Percentiles rank a stretch among this genome's conserved stretches.
phyloP scores from a whole-genome alignment of 2,113 vertebrate genomes.

The Cyprinodon tularosa region DNA sequence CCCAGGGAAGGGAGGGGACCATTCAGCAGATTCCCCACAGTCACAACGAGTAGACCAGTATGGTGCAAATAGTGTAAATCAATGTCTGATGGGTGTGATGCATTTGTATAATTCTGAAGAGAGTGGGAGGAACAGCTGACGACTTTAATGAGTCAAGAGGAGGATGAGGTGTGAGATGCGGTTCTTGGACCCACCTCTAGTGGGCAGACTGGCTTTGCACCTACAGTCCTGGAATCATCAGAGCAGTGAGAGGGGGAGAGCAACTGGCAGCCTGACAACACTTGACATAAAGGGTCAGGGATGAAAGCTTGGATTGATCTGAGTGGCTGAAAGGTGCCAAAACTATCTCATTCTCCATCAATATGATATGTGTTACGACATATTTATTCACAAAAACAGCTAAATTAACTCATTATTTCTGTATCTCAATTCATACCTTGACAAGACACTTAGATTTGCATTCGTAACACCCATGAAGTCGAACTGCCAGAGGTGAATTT shows the following conservation, averaged over 20 bases:
- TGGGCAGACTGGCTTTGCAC: conserved; percentile 55
- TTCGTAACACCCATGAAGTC: conserved; percentile 21
- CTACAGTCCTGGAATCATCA: conserved; percentile 55
- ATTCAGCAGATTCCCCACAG: conserved; percentile 57
- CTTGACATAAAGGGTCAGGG: conserved; percentile 52
- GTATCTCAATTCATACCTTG: conserved; percentile 38
- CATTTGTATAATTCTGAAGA: conserved; percentile 38
- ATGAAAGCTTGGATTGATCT: conserved; percentile 52
- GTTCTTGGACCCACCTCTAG: conserved; percentile 62
- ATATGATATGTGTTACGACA: conserved; percentile 3
- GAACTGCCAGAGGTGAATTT: conserved; percentile 28
- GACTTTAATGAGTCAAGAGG: conserved; percentile 72
- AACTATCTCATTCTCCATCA: conserved; percentile 23
- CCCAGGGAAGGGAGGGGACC: conserved; percentile 36
- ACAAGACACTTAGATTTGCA: conserved; percentile 39
- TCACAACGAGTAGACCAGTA: conserved; percentile 52
- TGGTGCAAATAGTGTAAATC: conserved; percentile 72
- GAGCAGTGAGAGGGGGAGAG: conserved; percentile 34
- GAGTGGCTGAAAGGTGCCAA: conserved; percentile 45
- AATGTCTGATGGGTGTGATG: conserved; percentile 73
- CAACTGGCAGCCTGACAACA: conserved; percentile 45
- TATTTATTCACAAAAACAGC: conserved; percentile 18
- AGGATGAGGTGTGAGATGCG: conserved; percentile 46
- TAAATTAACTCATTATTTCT: conserved; percentile 18
- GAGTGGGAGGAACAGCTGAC: conserved; percentile 63